Evolutionary conservation across 2,113 vertebrate genomes (phyloP), one percentile per base, ranked within the genome.

Genomic region (Megatriorchis doriae): DNA sequence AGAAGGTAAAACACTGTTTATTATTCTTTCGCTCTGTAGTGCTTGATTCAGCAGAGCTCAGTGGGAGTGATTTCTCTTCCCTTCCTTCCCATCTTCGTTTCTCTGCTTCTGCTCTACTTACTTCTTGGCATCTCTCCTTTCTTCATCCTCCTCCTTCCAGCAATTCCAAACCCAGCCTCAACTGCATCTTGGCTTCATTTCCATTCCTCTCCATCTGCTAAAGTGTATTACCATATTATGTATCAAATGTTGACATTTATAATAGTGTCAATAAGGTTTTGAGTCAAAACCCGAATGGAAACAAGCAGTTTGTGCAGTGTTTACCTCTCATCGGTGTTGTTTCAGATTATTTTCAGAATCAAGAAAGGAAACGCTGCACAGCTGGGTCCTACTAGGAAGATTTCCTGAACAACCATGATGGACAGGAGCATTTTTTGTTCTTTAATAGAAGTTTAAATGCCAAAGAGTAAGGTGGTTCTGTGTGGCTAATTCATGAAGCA

Each of bases 231-330:
- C 50, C 83, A 72, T 91, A 86, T 95, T 95, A 94, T 84, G 73
- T 84, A 94, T 91, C 75, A 91, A 95, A 91, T 94, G 91, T 93
- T 96, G 95, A 86, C 95, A 95, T 93, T 86, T 89, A 74, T 89
- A 94, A 95, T 94, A 45, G 62, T 86, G 75, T 94, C 94, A 90
- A 26, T 93, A 88, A 68, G 16, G 72, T 81, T 96, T 94, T 59
- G 42, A 89, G 72, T 96, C 83, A 81, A 94, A 92, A 34, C 59
- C 80, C 55, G 58, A 72, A 68, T 38, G 78, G 81, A 95, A 96
- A 93, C 62, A 91, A 95, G 86, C 23, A 40, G 73, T 79, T 59
- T 81, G 72, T 47, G 31, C 29, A 74, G 86, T 1, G 0, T 86
- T 95, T 91, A n/a, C 80, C 47, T 71, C 61, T 70, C 13, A 3